Evolutionary conservation across 2,797 vertebrate species (phyloP), one percentile per base, ranked within the genome.

Genomic region (Microctenopoma lineatum): DNA sequence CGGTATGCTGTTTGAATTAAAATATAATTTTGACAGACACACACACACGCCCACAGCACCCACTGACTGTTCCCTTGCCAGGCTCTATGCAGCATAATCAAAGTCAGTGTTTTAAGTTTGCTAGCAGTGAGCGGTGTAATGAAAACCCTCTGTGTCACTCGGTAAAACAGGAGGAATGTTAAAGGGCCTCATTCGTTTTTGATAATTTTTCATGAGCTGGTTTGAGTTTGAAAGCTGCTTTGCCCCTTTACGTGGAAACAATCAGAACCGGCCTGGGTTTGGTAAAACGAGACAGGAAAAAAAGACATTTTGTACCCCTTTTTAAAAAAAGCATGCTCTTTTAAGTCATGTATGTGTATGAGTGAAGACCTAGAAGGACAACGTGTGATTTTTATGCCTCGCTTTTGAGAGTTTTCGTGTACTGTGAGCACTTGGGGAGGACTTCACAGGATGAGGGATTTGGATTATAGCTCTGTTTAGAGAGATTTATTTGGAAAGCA

Each of bases 401-500:
- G 32, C 57, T 84, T 77, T 77, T 38, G 36, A 76, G 62, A 73
- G 59, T 44, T 45, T 73, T 74, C 39, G 44, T 6, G 48, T 85
- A 74, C 70, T 65, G 70, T 64, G 72, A 80, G 65, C 77, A 70
- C 50, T 77, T 45, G 41, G 56, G 61, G 77, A 87, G 70, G 80
- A 88, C 78, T 90, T 86, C 82, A 78, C 90, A 91, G 88, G 87
- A 85, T 14, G 69, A 87, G 84, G 84, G 90, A 92, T 93, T 91
- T 85, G 82, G 86, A 86, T 84, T 79, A 71, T 59, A 84, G 79
- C 88, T 89, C 83, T 91, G 79, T 90, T 93, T 88, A 89, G 85
- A 53, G 7, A 89, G 90, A 90, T 94, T 93, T 93, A 93, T 94
- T 94, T 94, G 93, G 91, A 93, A 92, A 92, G 89, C 84, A 89